A percentile compares a stretch with the other conserved stretches of the same genome.
Conservation (phyloP, 92 coral and sea anemone species). For the Siderastrea radians region DNA sequence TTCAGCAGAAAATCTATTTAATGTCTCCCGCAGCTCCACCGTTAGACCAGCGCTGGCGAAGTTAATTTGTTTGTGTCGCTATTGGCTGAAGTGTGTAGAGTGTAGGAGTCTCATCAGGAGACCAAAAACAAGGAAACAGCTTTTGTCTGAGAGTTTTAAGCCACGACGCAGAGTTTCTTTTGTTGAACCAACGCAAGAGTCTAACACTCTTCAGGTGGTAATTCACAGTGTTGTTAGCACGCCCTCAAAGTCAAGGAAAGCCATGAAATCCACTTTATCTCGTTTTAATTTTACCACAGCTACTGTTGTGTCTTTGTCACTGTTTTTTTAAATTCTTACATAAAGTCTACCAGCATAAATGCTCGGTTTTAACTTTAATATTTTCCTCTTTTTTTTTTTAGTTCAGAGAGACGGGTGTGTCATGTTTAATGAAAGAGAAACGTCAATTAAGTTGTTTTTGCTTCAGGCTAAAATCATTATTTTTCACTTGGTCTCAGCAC, state of each 20-base stretch:
- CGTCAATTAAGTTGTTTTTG: constrained; percentile 3
- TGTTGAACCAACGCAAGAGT: neutral
- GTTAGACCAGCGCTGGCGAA: constrained; percentile 8
- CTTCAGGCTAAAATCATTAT: neutral
- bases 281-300: neutral
- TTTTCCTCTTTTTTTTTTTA: too few species aligned
- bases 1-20: neutral
- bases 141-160: neutral
- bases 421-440: neutral
- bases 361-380: neutral
- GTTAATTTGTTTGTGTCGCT: neutral
- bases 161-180: neutral
- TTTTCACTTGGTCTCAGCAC: neutral
- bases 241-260: neutral
- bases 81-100: neutral
- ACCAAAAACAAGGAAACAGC: neutral
- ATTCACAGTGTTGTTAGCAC: neutral
- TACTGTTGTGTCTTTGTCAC: neutral
- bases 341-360: neutral
- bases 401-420: neutral
- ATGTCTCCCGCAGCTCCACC: neutral
- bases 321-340: neutral
- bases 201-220: neutral
- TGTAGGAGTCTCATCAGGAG: constrained; percentile 1
- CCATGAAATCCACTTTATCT: neutral